Evolutionary conservation across 2,797 vertebrate species (phyloP).

Genomic region (Podargus strigoides): DNA sequence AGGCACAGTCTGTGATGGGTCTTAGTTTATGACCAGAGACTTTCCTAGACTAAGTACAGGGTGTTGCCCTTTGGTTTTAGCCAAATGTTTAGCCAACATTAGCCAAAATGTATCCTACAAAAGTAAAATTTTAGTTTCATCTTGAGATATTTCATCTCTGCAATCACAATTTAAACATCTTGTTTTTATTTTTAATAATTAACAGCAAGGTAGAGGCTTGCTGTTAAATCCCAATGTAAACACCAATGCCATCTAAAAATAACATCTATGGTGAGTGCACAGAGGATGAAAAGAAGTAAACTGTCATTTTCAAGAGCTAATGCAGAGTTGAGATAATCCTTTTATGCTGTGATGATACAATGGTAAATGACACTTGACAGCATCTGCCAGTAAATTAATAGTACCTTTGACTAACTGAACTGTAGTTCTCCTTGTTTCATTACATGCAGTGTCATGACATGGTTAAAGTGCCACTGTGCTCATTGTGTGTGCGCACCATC

Average conservation of each 20-base stretch:
- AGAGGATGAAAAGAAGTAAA: slow-evolving; percentile 1
- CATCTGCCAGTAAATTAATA: not conserved
- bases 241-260: not conserved
- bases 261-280: not conserved
- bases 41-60: not conserved
- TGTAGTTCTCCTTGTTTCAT: not conserved
- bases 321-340: not conserved
- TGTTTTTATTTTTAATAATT: not conserved
- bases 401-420: not conserved
- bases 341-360: not conserved
- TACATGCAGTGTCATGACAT: not conserved
- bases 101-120: not conserved
- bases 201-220: not conserved
- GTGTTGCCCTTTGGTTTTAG: not conserved
- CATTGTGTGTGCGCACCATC: not conserved
- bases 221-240: not conserved
- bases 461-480: not conserved
- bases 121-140: not conserved
- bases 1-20: not conserved
- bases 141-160: not conserved
- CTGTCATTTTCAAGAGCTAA: not conserved
- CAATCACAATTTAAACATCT: not conserved
- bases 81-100: not conserved
- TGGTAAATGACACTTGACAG: not conserved
- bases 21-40: not conserved